Percentiles rank a stretch among this genome's conserved stretches.
Conservation (phyloP, 1,140 invertebrate species). For the Drosophila persimilis region DNA sequence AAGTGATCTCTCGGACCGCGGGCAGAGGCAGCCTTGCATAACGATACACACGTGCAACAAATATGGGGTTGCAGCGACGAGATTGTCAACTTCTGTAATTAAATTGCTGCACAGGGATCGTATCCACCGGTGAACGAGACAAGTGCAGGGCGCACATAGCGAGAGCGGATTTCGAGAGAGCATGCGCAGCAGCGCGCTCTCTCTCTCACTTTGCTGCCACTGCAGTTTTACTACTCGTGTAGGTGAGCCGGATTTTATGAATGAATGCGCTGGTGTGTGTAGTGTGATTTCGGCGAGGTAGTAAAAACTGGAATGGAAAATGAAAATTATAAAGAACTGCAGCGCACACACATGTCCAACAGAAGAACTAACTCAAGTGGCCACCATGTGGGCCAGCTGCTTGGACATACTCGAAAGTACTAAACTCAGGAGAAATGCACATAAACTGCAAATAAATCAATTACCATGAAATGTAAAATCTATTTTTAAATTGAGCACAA, state of each 20-base stretch:
- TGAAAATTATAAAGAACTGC: slow-evolving; percentile 3
- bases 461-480: too few species aligned
- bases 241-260: slow-evolving; percentile 80
- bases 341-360: slow-evolving; percentile 13
- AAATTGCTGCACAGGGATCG: slow-evolving; percentile 33
- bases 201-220: slow-evolving; percentile 8
- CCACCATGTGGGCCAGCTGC: slow-evolving; percentile 1
- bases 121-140: slow-evolving; percentile 43
- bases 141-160: slow-evolving; percentile 52
- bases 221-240: slow-evolving; percentile 78
- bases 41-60: slow-evolving; percentile 74
- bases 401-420: too few species aligned
- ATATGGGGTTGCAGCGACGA: slow-evolving; percentile 42
- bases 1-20: slow-evolving; percentile 19
- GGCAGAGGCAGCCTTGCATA: slow-evolving; percentile 70
- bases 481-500: too few species aligned
- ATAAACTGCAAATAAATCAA: too few species aligned
- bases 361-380: slow-evolving; percentile 21
- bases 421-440: too few species aligned
- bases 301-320: slow-evolving; percentile 14
- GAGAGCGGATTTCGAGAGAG: slow-evolving; percentile 50
- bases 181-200: slow-evolving; percentile 45
- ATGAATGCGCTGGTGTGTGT: slow-evolving; percentile 63
- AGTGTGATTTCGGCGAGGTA: slow-evolving; percentile 26
- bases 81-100: slow-evolving; percentile 67